These are phyloP conservation scores for Melanargia galathea DNA, from an alignment of 2,888 invertebrate species.

Conservation along the genomic window DNA sequence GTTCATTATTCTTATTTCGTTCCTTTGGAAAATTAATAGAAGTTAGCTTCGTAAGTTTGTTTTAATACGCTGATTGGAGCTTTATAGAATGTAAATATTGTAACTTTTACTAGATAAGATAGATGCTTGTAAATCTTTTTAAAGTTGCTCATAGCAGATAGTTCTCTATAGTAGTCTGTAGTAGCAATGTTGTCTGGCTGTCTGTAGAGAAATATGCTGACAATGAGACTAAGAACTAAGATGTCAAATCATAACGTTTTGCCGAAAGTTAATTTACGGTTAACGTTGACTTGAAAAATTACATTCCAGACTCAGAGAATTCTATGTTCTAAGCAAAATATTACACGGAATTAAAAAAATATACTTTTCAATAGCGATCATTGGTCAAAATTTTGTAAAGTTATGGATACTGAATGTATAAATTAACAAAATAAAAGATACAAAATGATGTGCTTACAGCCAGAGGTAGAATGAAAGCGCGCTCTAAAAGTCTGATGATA, in stretches of 20 bases:
- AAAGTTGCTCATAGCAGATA: no score
- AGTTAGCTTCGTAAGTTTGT: not conserved
- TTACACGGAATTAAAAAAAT: no score
- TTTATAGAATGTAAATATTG: not conserved
- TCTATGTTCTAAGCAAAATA: no score
- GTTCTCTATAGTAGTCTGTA: no score
- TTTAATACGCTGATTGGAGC: not conserved
- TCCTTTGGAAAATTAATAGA: not conserved
- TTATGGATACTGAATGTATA: constrained; percentile 8
- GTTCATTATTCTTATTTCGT: not conserved
- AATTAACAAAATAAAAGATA: constrained; percentile 22
- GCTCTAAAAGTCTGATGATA: constrained; percentile 21
- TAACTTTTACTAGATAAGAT: not conserved
- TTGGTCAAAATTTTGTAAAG: not conserved
- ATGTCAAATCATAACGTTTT: no score
- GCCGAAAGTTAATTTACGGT: no score
- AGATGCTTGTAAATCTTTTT: not conserved
- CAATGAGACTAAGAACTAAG: no score
- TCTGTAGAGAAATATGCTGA: no score
- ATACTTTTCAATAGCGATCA: not conserved
- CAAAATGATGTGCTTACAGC: constrained; percentile 27
- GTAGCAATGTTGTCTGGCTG: no score
- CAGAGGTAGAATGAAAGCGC: constrained; percentile 17
- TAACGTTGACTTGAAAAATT: no score
- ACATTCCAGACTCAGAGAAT: no score